phyloP scores from a whole-genome alignment of 2,888 invertebrate genomes.

The Phlogophora meticulosa region DNA sequence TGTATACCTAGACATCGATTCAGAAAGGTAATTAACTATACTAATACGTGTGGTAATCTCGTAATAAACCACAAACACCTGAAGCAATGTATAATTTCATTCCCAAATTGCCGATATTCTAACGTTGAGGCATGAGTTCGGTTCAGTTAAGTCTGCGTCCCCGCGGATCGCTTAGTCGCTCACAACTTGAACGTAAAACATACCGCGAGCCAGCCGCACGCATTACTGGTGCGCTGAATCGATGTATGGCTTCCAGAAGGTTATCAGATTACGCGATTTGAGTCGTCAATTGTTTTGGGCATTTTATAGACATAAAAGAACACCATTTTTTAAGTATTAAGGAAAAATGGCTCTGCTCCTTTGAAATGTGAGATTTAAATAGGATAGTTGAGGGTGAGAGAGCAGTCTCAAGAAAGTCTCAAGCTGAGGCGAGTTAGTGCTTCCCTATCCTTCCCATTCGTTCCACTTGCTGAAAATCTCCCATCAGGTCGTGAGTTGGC shows the following conservation, averaged over 20 bases:
- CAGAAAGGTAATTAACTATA: neutral
- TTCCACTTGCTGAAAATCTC: too few species aligned
- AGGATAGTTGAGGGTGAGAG: too few species aligned
- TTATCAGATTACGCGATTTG: neutral
- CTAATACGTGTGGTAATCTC: neutral
- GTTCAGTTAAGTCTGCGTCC: conserved; percentile 33
- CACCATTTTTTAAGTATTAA: neutral
- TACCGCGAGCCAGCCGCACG: conserved; percentile 15
- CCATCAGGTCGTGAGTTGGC: too few species aligned
- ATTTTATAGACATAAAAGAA: too few species aligned
- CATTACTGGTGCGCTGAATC: conserved; percentile 13
- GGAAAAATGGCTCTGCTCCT: too few species aligned
- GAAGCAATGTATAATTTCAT: conserved; percentile 11
- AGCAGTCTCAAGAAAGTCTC: too few species aligned
- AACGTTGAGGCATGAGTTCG: conserved; percentile 17
- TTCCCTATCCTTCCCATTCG: too few species aligned
- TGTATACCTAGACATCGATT: too few species aligned
- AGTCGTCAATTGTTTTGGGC: too few species aligned
- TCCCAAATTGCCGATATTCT: conserved; percentile 13
- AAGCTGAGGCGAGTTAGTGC: too few species aligned
- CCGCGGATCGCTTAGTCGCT: conserved; percentile 48
- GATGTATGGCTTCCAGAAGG: conserved; percentile 12
- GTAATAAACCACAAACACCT: conserved; percentile 10
- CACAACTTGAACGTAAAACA: conserved; percentile 50
- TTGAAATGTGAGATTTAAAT: too few species aligned